Evolutionary conservation across 2,888 invertebrate species (phyloP).

Genomic region (Archips crataeganus): DNA sequence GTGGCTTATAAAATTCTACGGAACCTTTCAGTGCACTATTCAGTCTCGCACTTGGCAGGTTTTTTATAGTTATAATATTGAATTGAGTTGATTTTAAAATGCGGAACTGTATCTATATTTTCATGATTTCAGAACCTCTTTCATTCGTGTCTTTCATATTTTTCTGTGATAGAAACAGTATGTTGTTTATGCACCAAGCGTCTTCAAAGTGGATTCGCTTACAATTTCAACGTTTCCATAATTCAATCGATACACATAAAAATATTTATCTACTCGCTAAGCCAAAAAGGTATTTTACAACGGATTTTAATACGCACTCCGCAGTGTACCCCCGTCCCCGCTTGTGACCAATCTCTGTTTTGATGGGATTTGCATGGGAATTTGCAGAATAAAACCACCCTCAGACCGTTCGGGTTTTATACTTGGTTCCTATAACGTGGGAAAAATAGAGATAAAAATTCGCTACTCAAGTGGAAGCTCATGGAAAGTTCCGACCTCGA

Average conservation of each 20-base stretch:
- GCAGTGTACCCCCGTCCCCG: not conserved
- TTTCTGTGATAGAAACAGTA: too few relatives aligned
- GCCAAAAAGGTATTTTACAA: conserved; percentile 15
- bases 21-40: too few relatives aligned
- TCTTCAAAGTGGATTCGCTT: not conserved
- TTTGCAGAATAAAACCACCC: conserved; percentile 12
- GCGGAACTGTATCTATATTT: too few relatives aligned
- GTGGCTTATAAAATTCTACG: too few relatives aligned
- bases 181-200: not conserved
- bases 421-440: conserved; percentile 11
- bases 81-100: too few relatives aligned
- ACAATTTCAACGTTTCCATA: not conserved
- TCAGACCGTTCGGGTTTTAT: not conserved
- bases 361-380: conserved; percentile 14
- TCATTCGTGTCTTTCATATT: too few relatives aligned
- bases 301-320: not conserved
- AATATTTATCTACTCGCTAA: conserved; percentile 5
- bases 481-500: conserved; percentile 13
- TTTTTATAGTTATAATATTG: too few relatives aligned
- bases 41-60: too few relatives aligned
- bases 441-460: not conserved
- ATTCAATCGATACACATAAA: conserved; percentile 5
- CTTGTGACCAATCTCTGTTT: conserved; percentile 14
- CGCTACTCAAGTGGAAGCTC: not conserved
- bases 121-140: too few relatives aligned